These are phyloP conservation scores for Empis livida DNA, from an alignment of 2,888 invertebrate genomes.

Conservation along the genomic window DNA sequence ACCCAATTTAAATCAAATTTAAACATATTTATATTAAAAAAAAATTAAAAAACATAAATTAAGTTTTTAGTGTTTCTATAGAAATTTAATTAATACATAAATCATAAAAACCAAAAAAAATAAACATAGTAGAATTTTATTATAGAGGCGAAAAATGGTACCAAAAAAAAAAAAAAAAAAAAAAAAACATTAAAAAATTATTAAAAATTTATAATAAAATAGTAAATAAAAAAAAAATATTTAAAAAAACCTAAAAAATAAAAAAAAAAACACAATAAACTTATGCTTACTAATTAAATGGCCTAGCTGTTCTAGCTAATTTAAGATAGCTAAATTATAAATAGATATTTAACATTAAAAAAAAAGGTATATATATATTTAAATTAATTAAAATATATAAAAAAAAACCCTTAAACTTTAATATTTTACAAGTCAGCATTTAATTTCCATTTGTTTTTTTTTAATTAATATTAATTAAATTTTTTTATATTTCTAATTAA, in stretches of 20 bases:
- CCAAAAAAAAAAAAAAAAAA: not conserved
- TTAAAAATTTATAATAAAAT: not conserved
- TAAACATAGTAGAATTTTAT: too few relatives aligned
- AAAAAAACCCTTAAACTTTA: not conserved
- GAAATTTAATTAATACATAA: too few relatives aligned
- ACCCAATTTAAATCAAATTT: too few relatives aligned
- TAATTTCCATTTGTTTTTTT: not conserved
- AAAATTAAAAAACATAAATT: too few relatives aligned
- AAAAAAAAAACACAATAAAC: not conserved
- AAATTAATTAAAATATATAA: not conserved
- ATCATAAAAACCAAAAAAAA: too few relatives aligned
- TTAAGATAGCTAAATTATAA: conserved; percentile 1
- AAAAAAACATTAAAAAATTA: too few relatives aligned
- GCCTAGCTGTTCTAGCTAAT: not conserved
- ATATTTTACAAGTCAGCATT: too few relatives aligned
- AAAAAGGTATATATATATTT: not conserved
- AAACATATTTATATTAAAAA: too few relatives aligned
- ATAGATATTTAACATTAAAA: conserved; percentile 1
- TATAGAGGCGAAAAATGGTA: too few relatives aligned
- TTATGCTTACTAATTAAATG: not conserved
- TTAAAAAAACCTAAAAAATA: not conserved
- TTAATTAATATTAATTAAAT: too few relatives aligned
- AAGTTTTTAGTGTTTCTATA: too few relatives aligned
- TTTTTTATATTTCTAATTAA: too few relatives aligned
- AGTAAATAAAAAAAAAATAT: not conserved